Percentiles rank a stretch among this genome's conserved stretches.
These are phyloP conservation scores for Pluvianellus socialis DNA, from an alignment of 2,113 vertebrate species.

Conservation along the genomic window DNA sequence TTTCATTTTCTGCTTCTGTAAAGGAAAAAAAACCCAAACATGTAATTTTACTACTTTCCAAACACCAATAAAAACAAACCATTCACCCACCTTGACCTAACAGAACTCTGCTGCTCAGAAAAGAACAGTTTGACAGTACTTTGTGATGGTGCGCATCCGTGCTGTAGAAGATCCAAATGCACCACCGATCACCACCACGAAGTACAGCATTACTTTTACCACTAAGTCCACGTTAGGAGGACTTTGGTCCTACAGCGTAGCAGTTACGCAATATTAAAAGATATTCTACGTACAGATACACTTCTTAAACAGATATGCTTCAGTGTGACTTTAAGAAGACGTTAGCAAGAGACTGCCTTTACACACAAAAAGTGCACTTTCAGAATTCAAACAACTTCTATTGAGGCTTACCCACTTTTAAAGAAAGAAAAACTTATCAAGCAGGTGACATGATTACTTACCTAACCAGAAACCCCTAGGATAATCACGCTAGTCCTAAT, in stretches of 20 bases:
- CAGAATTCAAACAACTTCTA: not conserved
- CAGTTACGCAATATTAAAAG: not conserved
- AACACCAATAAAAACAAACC: not conserved
- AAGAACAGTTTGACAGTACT: not conserved
- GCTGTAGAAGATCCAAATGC: not conserved
- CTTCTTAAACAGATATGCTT: not conserved
- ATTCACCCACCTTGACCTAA: not conserved
- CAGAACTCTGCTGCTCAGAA: not conserved
- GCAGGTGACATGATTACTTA: not conserved
- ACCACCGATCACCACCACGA: not conserved
- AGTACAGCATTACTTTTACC: not conserved
- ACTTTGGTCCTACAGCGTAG: not conserved
- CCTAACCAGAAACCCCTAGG: not conserved
- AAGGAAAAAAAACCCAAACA: slow-evolving; percentile 28
- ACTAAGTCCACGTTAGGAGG: not conserved
- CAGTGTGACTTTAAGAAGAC: not conserved
- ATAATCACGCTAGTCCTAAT: not conserved
- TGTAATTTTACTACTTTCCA: not conserved
- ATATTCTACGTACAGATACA: not conserved
- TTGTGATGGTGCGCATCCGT: not conserved
- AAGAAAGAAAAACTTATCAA: not conserved
- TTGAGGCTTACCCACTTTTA: not conserved
- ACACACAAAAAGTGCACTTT: not conserved
- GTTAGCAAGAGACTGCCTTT: not conserved
- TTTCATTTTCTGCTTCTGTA: slow-evolving; percentile 86